These are phyloP conservation scores for Onychomys arenicola DNA, from an alignment of 2,797 vertebrate genomes.

Conservation along the genomic window DNA sequence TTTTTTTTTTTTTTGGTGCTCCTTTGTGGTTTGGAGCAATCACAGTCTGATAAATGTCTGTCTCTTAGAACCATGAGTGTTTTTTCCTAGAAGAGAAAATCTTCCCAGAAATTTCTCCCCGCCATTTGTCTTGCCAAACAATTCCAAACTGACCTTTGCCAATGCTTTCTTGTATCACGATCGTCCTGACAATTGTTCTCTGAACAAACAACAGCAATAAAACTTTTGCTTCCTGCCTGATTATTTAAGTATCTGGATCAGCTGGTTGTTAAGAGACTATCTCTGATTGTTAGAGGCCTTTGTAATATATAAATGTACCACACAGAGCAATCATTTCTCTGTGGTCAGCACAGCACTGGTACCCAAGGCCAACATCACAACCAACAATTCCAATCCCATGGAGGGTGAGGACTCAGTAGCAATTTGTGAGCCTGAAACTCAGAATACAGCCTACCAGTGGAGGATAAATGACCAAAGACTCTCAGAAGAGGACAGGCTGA, in stretches of 20 bases:
- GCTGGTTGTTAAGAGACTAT: neutral
- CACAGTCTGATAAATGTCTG: too few relatives aligned
- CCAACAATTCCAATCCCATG: neutral
- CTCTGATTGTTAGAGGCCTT: neutral
- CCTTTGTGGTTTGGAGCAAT: too few relatives aligned
- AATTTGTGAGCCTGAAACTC: neutral
- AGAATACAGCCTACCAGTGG: slow-evolving; percentile 45
- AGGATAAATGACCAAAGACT: neutral
- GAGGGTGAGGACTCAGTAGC: slow-evolving; percentile 35
- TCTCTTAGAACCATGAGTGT: too few relatives aligned
- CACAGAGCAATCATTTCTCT: slow-evolving; percentile 48
- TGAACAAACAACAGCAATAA: too few relatives aligned
- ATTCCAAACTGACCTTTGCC: too few relatives aligned
- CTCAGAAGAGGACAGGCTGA: neutral
- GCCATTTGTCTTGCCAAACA: too few relatives aligned
- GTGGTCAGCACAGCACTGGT: neutral
- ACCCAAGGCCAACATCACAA: neutral
- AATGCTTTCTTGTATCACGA: too few relatives aligned
- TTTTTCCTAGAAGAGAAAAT: too few relatives aligned
- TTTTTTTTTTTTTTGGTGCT: too few relatives aligned
- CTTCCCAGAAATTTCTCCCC: too few relatives aligned
- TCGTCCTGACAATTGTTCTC: too few relatives aligned
- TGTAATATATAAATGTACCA: neutral
- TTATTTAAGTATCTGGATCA: neutral
- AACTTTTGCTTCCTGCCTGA: too few relatives aligned